phyloP scores from a whole-genome alignment of 2,797 vertebrate species.

The Gallinago nigripennis region DNA sequence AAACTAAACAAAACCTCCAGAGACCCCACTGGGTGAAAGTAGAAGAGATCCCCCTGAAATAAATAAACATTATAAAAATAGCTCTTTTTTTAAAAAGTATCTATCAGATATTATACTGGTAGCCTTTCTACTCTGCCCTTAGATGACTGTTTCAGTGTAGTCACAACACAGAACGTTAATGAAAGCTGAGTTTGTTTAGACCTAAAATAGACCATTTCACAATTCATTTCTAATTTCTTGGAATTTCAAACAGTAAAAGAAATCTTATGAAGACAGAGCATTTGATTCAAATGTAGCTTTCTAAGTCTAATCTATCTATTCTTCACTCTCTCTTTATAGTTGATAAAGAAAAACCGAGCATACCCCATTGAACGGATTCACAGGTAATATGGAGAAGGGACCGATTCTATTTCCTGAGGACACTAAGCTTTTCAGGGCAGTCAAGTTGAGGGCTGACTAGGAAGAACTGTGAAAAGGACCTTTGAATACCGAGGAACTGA shows the following conservation, averaged over 20 bases:
- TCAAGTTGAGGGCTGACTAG: background rate
- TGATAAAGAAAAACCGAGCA: background rate
- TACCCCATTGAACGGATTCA: background rate
- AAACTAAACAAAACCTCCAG: background rate
- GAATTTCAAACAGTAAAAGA: background rate
- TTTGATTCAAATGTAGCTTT: background rate
- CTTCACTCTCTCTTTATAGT: background rate
- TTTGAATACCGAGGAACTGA: background rate
- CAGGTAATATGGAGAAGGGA: background rate
- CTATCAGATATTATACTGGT: background rate
- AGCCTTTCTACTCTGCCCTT: background rate
- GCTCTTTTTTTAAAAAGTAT: background rate
- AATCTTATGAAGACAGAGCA: background rate
- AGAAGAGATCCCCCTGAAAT: background rate
- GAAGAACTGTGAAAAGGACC: background rate
- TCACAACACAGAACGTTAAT: background rate
- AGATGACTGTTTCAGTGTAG: background rate
- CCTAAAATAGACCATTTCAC: background rate
- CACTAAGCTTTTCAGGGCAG: background rate
- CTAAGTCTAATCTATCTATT: background rate
- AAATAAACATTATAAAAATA: background rate
- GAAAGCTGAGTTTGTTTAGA: background rate
- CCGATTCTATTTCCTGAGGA: background rate
- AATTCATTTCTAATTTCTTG: background rate
- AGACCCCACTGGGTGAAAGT: background rate